A percentile compares a stretch with the other conserved stretches of the same genome.
Conservation (phyloP, 2,888 invertebrate genomes). For the Rhingia rostrata region DNA sequence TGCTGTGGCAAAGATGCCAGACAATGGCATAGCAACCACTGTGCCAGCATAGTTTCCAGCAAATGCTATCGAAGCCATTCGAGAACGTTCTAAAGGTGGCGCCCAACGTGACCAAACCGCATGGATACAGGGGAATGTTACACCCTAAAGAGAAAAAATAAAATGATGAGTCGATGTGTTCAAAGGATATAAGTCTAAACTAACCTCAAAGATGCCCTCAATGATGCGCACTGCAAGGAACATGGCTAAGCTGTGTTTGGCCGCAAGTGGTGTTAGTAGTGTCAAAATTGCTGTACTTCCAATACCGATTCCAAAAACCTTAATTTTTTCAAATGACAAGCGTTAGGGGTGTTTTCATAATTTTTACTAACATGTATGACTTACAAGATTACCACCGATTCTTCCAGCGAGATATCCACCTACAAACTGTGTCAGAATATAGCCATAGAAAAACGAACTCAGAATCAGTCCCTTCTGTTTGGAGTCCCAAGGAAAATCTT, state of each 20-base stretch:
- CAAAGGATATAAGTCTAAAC: background rate
- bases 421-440: slow-evolving; percentile 91
- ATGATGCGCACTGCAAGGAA: slow-evolving; percentile 89
- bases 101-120: slow-evolving; percentile 94
- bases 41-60: slow-evolving; percentile 94
- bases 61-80: slow-evolving; percentile 91
- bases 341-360: background rate
- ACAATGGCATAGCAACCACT: slow-evolving; percentile 91
- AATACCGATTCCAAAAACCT: slow-evolving; percentile 90
- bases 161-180: too few species aligned
- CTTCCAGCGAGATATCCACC: slow-evolving; percentile 93
- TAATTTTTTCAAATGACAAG: slow-evolving; percentile 74
- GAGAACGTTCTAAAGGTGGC: slow-evolving; percentile 90
- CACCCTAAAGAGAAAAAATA: slow-evolving; percentile 76
- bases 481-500: slow-evolving; percentile 92
- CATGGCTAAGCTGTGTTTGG: slow-evolving; percentile 87
- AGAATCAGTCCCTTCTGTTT: slow-evolving; percentile 90
- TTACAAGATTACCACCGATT: slow-evolving; percentile 91
- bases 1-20: slow-evolving; percentile 88
- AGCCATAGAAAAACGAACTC: slow-evolving; percentile 95
- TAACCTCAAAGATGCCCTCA: slow-evolving; percentile 92
- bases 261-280: slow-evolving; percentile 90
- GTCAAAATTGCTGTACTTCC: slow-evolving; percentile 91
- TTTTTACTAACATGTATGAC: slow-evolving; percentile 47
- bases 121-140: slow-evolving; percentile 86